Evolutionary conservation across 1,140 invertebrate species (phyloP).

Genomic region (Eufriesea mexicana): DNA sequence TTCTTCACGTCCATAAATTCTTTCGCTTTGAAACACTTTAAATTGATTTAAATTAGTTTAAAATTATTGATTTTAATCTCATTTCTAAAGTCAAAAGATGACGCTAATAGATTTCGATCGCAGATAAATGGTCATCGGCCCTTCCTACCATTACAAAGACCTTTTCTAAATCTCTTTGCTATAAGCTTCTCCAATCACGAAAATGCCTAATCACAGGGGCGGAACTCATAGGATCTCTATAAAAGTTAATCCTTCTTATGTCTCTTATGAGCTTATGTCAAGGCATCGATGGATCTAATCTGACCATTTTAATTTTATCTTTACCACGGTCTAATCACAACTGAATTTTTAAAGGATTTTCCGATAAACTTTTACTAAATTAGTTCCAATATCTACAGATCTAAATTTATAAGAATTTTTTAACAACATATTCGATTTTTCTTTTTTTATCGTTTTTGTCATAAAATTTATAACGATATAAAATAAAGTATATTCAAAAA

Average conservation of each 20-base stretch:
- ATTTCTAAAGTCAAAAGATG: background rate
- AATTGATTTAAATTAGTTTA: background rate
- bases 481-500: no score
- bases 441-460: no score
- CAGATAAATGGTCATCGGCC: background rate
- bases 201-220: slow-evolving; percentile 46
- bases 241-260: slow-evolving; percentile 54
- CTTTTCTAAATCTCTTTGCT: background rate
- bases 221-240: slow-evolving; percentile 22
- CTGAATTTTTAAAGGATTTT: background rate
- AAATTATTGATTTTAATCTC: background rate
- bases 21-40: background rate
- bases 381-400: background rate
- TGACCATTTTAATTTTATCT: slow-evolving; percentile 11
- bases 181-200: background rate
- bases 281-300: slow-evolving; percentile 13
- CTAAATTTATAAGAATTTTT: no score
- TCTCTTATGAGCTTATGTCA: slow-evolving; percentile 30
- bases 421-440: no score
- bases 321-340: slow-evolving; percentile 4
- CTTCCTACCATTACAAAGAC: background rate
- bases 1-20: no score
- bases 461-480: no score
- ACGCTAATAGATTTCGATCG: background rate
- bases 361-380: background rate